Percentiles rank a stretch among this genome's conserved stretches.
phyloP scores from a whole-genome alignment of 2,797 vertebrate genomes.

The Neopelma chrysocephalum region DNA sequence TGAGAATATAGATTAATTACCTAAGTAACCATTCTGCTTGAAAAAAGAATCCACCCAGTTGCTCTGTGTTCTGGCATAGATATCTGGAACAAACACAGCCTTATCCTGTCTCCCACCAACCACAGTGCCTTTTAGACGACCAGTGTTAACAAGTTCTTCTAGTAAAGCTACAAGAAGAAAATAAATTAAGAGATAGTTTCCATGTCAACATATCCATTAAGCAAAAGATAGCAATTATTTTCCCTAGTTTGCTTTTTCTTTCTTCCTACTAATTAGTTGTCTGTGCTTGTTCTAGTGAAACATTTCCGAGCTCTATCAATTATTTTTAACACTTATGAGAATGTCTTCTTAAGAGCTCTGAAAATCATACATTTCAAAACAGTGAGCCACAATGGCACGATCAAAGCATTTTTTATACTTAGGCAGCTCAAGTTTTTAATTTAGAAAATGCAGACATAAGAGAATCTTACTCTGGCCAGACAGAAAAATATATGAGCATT shows the following conservation, averaged over 20 bases:
- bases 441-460: neutral
- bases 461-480: neutral
- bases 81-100: constrained; percentile 93
- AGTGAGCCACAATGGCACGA: neutral
- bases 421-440: neutral
- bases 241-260: neutral
- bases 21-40: constrained; percentile 94
- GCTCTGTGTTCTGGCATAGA: constrained; percentile 93
- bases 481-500: neutral
- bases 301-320: neutral
- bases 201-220: neutral
- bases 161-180: constrained; percentile 82
- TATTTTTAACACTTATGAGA: neutral
- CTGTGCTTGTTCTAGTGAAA: neutral
- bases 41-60: constrained; percentile 96
- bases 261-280: neutral
- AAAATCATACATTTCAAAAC: neutral
- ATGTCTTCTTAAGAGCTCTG: neutral
- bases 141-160: constrained; percentile 88
- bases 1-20: constrained; percentile 71
- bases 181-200: constrained; percentile 13
- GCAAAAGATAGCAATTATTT: neutral
- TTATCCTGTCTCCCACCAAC: constrained; percentile 94
- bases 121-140: constrained; percentile 88
- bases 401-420: neutral